Conservation (phyloP, 2,797 vertebrate species). For the Manis pentadactyla region DNA sequence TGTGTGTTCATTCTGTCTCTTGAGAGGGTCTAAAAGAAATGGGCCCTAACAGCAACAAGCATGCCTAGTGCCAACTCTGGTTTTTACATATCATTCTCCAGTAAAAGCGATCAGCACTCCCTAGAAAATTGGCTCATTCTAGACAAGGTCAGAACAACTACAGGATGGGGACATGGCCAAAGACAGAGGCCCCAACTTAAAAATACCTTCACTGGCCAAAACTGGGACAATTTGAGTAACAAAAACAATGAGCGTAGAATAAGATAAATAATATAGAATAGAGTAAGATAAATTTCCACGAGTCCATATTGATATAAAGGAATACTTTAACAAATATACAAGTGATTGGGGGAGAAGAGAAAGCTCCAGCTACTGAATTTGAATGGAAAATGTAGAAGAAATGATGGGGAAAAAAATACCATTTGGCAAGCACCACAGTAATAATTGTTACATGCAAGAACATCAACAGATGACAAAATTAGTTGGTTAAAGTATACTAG, state of each 20-base stretch:
- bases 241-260: constrained; percentile 16
- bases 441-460: background rate
- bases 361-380: background rate
- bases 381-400: background rate
- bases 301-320: background rate
- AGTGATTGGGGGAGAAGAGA: background rate
- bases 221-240: background rate
- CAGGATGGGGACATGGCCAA: background rate
- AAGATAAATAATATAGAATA: background rate
- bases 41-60: background rate
- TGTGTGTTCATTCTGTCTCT: background rate
- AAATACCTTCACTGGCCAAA: background rate
- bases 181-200: background rate
- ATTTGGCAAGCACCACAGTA: background rate
- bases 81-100: constrained; percentile 30
- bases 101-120: background rate
- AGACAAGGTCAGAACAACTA: background rate
- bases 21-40: background rate
- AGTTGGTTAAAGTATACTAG: background rate
- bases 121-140: background rate
- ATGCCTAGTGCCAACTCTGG: background rate
- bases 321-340: background rate
- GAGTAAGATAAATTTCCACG: background rate
- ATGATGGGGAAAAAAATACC: background rate
- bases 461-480: background rate